These are phyloP conservation scores for Drosophila nigromelanica DNA, from an alignment of 1,140 invertebrate species.

Conservation along the genomic window DNA sequence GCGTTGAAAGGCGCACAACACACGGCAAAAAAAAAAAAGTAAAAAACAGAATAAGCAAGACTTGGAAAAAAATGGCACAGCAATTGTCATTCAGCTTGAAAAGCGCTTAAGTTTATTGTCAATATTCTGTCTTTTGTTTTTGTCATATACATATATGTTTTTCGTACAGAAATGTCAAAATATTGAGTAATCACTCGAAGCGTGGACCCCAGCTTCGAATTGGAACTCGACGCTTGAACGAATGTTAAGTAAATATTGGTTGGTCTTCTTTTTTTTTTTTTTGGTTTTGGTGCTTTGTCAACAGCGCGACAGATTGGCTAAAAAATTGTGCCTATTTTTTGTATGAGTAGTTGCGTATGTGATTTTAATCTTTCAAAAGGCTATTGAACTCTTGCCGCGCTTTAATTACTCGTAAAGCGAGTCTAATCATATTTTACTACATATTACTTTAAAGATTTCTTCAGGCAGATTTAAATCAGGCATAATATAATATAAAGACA, in stretches of 20 bases:
- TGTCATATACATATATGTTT: constrained; percentile 15
- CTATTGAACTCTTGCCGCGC: constrained; percentile 45
- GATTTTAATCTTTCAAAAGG: constrained; percentile 54
- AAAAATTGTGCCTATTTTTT: constrained; percentile 41
- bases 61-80: constrained; percentile 67
- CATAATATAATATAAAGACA: background rate
- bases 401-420: background rate
- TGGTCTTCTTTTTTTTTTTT: constrained; percentile 38
- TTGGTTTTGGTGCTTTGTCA: constrained; percentile 63
- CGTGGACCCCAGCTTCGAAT: constrained; percentile 41
- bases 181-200: constrained; percentile 76
- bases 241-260: constrained; percentile 73
- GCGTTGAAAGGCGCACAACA: constrained; percentile 46
- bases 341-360: no score
- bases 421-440: constrained; percentile 14
- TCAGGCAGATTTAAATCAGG: constrained; percentile 2
- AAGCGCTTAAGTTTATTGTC: constrained; percentile 81
- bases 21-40: constrained; percentile 6
- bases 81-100: constrained; percentile 78
- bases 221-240: constrained; percentile 61
- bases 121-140: constrained; percentile 63
- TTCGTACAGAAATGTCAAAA: constrained; percentile 70
- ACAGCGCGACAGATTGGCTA: constrained; percentile 60
- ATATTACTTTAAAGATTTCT: constrained; percentile 10
- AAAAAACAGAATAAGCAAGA: constrained; percentile 13